A percentile compares a stretch with the other conserved stretches of the same genome.
These are phyloP conservation scores for Ophraella communa DNA, from an alignment of 2,888 invertebrate genomes.

Conservation along the genomic window DNA sequence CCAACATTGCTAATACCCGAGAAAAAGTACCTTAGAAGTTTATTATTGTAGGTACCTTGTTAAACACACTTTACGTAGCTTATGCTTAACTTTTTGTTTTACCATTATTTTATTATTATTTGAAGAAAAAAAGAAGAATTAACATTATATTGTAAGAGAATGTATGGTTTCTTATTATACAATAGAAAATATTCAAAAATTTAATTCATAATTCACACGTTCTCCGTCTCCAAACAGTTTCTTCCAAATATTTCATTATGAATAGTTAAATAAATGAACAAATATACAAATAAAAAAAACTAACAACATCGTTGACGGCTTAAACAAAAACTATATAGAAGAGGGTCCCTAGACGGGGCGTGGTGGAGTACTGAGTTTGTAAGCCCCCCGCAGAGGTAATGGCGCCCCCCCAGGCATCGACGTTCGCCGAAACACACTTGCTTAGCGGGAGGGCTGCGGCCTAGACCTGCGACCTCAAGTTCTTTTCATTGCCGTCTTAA, in stretches of 20 bases:
- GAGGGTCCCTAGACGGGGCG: slow-evolving; percentile 49
- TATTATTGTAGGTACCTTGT: no score
- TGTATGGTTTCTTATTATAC: no score
- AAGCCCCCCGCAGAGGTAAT: slow-evolving; percentile 53
- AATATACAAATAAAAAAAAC: slow-evolving; percentile 1
- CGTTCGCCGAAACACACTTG: slow-evolving; percentile 54
- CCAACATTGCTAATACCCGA: no score
- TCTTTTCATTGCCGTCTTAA: slow-evolving; percentile 10
- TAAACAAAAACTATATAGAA: slow-evolving; percentile 17
- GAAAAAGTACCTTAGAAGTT: no score
- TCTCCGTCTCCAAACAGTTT: neutral
- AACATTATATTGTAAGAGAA: no score
- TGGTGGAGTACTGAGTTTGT: slow-evolving; percentile 48
- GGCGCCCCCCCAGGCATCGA: slow-evolving; percentile 55
- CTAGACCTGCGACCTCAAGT: slow-evolving; percentile 35
- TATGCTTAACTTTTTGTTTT: no score
- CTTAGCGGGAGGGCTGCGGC: slow-evolving; percentile 44
- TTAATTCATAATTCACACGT: neutral
- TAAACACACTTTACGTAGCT: no score
- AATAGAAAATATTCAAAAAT: no score
- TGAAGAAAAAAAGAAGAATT: no score
- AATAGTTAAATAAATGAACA: neutral
- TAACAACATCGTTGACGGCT: slow-evolving; percentile 15
- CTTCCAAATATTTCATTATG: neutral
- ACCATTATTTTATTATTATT: no score